phyloP scores from a whole-genome alignment of 2,113 vertebrate species.

The Zosterops borbonicus region DNA sequence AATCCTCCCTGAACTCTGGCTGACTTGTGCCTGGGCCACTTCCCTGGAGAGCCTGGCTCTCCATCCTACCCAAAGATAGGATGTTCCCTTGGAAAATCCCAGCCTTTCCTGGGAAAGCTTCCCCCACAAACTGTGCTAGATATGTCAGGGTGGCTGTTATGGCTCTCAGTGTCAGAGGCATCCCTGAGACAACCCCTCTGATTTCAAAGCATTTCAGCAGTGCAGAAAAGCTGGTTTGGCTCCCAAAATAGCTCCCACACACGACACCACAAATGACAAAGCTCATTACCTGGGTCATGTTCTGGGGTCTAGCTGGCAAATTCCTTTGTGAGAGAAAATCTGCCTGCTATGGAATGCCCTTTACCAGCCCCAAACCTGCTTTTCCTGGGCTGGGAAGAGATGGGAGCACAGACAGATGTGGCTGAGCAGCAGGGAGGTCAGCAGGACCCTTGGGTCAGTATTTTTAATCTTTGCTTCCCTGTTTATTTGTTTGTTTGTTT shows the following conservation, averaged over 20 bases:
- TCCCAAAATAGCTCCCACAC: not conserved
- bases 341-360: not conserved
- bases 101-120: not conserved
- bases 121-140: not conserved
- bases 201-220: not conserved
- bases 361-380: not conserved
- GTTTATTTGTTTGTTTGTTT: not conserved
- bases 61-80: fast-evolving
- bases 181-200: not conserved
- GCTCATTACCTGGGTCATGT: not conserved
- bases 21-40: not conserved
- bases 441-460: not conserved
- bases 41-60: not conserved
- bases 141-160: not conserved
- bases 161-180: not conserved
- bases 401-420: not conserved
- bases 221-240: not conserved
- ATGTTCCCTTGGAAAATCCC: not conserved
- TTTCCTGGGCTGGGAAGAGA: not conserved
- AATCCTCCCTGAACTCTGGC: not conserved
- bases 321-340: not conserved
- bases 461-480: not conserved
- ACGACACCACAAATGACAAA: fast-evolving
- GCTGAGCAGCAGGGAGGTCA: not conserved
- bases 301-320: not conserved